Evolutionary conservation across 2,888 invertebrate genomes (phyloP).

Genomic region (Lasioglossum calceatum): DNA sequence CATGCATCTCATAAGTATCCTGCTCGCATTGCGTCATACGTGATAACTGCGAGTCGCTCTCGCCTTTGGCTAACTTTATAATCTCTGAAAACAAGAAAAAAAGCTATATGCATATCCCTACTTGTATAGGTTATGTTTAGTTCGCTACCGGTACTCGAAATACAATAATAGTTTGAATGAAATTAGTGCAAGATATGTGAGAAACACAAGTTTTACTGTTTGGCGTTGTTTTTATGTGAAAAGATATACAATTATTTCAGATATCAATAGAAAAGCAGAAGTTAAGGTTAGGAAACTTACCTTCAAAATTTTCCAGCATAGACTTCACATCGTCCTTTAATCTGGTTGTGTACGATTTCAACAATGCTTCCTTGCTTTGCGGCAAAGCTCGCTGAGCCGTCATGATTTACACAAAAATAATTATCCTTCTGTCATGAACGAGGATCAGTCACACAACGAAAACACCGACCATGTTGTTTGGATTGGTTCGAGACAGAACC

Average conservation of each 20-base stretch:
- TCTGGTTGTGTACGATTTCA: conserved; percentile 97
- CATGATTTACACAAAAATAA: conserved; percentile 67
- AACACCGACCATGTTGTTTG: background rate
- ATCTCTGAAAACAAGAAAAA: conserved; percentile 89
- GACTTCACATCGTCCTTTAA: conserved; percentile 98
- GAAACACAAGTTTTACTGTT: no score
- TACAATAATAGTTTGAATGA: background rate
- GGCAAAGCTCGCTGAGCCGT: conserved; percentile 88
- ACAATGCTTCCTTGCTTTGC: conserved; percentile 96
- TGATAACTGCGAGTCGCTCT: conserved; percentile 95
- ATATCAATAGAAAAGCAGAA: background rate
- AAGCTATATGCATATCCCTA: background rate
- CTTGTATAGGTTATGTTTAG: background rate
- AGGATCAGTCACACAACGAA: background rate
- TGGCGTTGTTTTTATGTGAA: background rate
- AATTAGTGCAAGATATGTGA: accelerated
- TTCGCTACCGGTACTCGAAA: background rate
- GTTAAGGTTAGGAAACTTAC: conserved; percentile 85
- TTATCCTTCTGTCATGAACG: background rate
- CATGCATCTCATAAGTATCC: conserved; percentile 98
- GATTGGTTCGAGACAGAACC: background rate
- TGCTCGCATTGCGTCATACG: conserved; percentile 97
- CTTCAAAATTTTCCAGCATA: conserved; percentile 98
- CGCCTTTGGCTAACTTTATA: conserved; percentile 94
- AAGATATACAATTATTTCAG: background rate